Conservation (phyloP, 35 echinoderm and acorn worm genomes). For the Lytechinus variegatus region DNA sequence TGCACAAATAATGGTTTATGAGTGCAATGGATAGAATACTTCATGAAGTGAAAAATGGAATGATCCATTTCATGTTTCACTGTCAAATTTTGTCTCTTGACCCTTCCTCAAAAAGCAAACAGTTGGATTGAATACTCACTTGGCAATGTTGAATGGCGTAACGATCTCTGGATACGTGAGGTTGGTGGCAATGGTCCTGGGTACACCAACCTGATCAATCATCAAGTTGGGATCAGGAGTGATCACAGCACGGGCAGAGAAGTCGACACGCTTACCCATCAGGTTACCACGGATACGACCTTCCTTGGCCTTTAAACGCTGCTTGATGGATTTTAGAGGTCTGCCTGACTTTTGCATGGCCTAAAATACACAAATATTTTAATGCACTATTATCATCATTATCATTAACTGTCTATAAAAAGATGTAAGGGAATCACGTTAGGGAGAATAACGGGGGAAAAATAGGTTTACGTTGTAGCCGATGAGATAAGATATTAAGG, state of each 20-base stretch:
- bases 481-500: no score
- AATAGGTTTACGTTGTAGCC: no score
- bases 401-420: no score
- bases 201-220: constrained; percentile 98
- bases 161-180: constrained; percentile 95
- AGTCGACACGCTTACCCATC: constrained; percentile 99
- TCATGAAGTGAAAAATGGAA: no score
- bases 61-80: no score
- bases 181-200: constrained; percentile 88
- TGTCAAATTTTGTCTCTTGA: background rate
- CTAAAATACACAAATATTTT: constrained; percentile 18
- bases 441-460: no score
- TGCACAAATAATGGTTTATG: no score
- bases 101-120: no score
- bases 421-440: no score
- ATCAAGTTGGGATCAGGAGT: constrained; percentile 92
- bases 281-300: constrained; percentile 99
- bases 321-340: constrained; percentile 94
- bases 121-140: constrained; percentile 59
- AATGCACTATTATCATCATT: no score
- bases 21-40: no score
- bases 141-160: constrained; percentile 99
- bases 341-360: constrained; percentile 97
- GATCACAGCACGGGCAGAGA: constrained; percentile 97
- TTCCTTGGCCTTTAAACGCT: constrained; percentile 88